Evolutionary conservation across 2,113 vertebrate species (phyloP).

Genomic region (Rhipidura dahli): DNA sequence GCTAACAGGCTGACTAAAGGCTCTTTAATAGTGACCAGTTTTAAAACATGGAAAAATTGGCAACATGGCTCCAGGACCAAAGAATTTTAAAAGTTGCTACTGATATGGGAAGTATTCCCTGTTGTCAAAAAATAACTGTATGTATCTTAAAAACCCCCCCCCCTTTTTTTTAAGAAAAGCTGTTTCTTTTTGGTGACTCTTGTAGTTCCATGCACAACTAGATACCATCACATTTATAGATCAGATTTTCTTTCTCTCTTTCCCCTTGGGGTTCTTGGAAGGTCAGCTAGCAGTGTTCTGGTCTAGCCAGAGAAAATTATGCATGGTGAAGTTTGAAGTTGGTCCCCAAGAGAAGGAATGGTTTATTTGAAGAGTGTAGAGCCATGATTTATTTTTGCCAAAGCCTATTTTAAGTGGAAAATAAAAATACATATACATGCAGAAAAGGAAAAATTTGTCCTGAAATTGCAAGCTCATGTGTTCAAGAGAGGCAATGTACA

Average conservation of each 20-base stretch:
- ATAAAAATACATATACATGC: conserved; percentile 25
- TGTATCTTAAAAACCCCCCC: conserved; percentile 23
- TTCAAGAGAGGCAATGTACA: conserved; percentile 51
- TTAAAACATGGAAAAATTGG: conserved; percentile 29
- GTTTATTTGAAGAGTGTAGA: neutral
- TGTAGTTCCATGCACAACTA: conserved; percentile 22
- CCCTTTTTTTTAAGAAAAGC: conserved; percentile 16
- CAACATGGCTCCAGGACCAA: neutral
- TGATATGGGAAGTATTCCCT: neutral
- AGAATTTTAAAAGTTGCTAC: conserved; percentile 21
- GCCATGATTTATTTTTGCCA: conserved; percentile 6
- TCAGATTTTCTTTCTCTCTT: neutral
- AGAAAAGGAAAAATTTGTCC: conserved; percentile 31
- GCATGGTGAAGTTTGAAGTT: neutral
- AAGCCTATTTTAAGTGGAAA: conserved; percentile 31
- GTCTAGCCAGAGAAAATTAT: neutral
- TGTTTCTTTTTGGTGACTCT: conserved; percentile 28
- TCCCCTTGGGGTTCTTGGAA: neutral
- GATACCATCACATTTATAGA: neutral
- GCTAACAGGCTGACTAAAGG: conserved; percentile 9
- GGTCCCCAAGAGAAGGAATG: neutral
- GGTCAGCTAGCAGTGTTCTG: conserved; percentile 61
- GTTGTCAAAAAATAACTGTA: conserved; percentile 21
- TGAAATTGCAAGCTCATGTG: neutral
- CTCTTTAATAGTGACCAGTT: neutral